These are phyloP conservation scores for Leucozona laternaria DNA, from an alignment of 2,888 invertebrate genomes.

Conservation along the genomic window DNA sequence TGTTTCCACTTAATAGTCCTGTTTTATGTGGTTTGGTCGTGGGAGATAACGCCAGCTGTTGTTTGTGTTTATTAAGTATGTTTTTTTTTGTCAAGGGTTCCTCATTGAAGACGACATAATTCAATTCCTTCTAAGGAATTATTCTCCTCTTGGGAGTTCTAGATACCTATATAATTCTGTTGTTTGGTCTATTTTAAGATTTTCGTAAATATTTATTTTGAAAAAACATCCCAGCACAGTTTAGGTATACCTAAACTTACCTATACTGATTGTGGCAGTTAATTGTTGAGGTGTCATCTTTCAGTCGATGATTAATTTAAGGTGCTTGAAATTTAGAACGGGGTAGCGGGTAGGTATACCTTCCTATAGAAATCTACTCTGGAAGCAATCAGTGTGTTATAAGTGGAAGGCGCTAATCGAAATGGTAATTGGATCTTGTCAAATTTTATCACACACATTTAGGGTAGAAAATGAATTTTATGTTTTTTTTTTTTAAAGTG, in stretches of 20 bases:
- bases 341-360: not conserved
- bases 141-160: slow-evolving; percentile 38
- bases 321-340: not conserved
- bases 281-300: slow-evolving; percentile 62
- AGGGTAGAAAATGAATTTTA: not conserved
- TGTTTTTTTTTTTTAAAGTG: slow-evolving; percentile 9
- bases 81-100: slow-evolving; percentile 6
- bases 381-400: slow-evolving; percentile 16
- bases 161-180: no score
- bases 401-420: slow-evolving; percentile 43
- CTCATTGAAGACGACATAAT: not conserved
- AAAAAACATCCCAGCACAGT: slow-evolving; percentile 3
- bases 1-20: slow-evolving; percentile 36
- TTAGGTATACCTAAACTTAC: not conserved
- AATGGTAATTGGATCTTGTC: slow-evolving; percentile 28
- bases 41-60: slow-evolving; percentile 65
- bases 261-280: not conserved
- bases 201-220: slow-evolving; percentile 15
- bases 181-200: slow-evolving; percentile 16
- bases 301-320: slow-evolving; percentile 37
- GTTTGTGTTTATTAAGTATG: slow-evolving; percentile 39
- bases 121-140: slow-evolving; percentile 2
- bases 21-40: slow-evolving; percentile 14
- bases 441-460: slow-evolving; percentile 1
- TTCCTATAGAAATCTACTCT: not conserved